Evolutionary conservation across 2,113 vertebrate species (phyloP).

Genomic region (Amphilophus citrinellus): DNA sequence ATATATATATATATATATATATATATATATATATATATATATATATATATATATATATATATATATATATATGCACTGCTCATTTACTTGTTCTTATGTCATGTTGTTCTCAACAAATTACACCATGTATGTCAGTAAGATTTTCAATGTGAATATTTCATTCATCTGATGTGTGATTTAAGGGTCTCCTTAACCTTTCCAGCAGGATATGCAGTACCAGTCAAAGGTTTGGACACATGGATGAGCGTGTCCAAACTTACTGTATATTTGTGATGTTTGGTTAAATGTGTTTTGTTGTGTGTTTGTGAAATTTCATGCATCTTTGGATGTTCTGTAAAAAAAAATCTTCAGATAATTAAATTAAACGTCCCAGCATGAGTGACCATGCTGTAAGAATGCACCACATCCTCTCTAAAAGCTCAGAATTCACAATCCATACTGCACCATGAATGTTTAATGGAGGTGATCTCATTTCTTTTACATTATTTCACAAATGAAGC

Average conservation of each 20-base stretch:
- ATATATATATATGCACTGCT: too few species aligned
- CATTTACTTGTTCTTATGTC: neutral
- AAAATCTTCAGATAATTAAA: neutral
- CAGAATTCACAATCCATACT: neutral
- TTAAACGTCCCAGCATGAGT: neutral
- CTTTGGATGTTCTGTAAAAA: neutral
- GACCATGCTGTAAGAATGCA: neutral
- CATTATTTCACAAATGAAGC: neutral
- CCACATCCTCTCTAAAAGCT: neutral
- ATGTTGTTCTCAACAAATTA: neutral
- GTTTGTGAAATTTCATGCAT: neutral
- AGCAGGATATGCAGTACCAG: neutral
- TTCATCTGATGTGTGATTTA: neutral
- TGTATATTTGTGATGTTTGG: neutral
- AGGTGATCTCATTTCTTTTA: neutral
- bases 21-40: too few species aligned
- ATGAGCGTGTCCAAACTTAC: too few species aligned
- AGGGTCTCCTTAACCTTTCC: neutral
- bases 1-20: too few species aligned
- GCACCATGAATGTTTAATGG: neutral
- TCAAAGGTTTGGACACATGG: too few species aligned
- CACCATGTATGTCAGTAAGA: neutral
- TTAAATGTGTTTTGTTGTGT: neutral
- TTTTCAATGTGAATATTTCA: neutral
- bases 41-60: too few species aligned